A percentile compares a stretch with the other conserved stretches of the same genome.
These are phyloP conservation scores for Columba janthina DNA, from an alignment of 2,113 vertebrate genomes.

Conservation along the genomic window DNA sequence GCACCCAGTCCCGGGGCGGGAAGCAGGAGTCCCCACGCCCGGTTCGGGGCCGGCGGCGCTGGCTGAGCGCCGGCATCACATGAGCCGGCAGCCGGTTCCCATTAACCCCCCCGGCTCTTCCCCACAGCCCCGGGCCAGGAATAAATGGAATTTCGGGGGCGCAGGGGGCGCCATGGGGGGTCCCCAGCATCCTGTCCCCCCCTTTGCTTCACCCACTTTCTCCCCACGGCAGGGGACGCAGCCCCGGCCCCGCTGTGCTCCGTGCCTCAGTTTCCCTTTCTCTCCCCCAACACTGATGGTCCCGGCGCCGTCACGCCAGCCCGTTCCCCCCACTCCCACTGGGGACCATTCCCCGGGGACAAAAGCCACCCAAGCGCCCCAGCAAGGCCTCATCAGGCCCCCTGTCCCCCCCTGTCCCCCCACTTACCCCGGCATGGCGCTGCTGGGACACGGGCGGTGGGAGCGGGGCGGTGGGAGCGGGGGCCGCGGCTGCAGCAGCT, in stretches of 20 bases:
- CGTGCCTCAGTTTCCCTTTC: not conserved
- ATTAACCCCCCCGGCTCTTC: not conserved
- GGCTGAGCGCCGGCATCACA: not conserved
- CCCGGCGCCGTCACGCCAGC: rapidly evolving
- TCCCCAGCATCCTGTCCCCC: not conserved
- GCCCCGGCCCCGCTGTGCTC: rapidly evolving
- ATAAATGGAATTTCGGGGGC: not conserved
- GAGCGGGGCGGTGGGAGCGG: not conserved
- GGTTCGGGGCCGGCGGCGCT: rapidly evolving
- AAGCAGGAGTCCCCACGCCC: too few relatives aligned
- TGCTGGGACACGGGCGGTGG: not conserved
- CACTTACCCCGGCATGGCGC: not conserved
- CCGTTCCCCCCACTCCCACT: rapidly evolving
- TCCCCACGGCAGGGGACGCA: not conserved
- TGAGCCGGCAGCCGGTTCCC: not conserved
- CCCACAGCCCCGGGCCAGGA: rapidly evolving
- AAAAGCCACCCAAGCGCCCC: rapidly evolving
- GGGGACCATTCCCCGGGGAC: rapidly evolving
- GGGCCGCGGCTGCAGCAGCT: not conserved
- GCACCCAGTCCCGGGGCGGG: not conserved
- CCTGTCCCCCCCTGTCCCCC: rapidly evolving
- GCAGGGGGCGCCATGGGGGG: rapidly evolving
- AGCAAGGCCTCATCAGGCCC: rapidly evolving
- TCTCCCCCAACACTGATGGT: not conserved
- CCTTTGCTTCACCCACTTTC: not conserved